Evolutionary conservation across 2,113 vertebrate genomes (phyloP).

Genomic region (Gopherus flavomarginatus): DNA sequence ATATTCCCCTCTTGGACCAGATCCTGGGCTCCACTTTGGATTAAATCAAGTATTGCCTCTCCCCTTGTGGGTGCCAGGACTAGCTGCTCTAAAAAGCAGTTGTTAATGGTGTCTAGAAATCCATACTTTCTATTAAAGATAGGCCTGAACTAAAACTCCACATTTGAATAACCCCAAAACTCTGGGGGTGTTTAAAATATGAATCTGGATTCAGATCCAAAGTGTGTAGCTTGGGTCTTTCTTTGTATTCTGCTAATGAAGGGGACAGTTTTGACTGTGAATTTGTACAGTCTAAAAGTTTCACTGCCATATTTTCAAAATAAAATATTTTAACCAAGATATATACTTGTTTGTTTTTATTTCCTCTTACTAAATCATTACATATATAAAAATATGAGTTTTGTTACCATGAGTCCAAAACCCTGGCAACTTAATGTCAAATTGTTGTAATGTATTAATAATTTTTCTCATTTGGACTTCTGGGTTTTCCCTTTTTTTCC

Average conservation of each 20-base stretch:
- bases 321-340: constrained; percentile 47
- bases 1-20: background rate
- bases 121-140: background rate
- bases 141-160: background rate
- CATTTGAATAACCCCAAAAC: background rate
- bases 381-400: background rate
- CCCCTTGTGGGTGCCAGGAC: background rate
- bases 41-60: background rate
- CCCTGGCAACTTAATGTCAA: constrained; percentile 48
- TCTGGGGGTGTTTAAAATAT: background rate
- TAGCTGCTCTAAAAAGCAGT: background rate
- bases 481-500: constrained; percentile 48
- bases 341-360: constrained; percentile 22
- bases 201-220: background rate
- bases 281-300: constrained; percentile 48
- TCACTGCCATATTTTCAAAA: constrained; percentile 57
- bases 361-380: background rate
- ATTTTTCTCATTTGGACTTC: constrained; percentile 28
- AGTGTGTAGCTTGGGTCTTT: background rate
- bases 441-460: constrained; percentile 68
- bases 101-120: background rate
- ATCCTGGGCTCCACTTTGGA: background rate
- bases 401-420: constrained; percentile 51
- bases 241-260: background rate
- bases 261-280: constrained; percentile 18